These are phyloP conservation scores for Cydia splendana DNA, from an alignment of 1,140 invertebrate species.

Conservation along the genomic window DNA sequence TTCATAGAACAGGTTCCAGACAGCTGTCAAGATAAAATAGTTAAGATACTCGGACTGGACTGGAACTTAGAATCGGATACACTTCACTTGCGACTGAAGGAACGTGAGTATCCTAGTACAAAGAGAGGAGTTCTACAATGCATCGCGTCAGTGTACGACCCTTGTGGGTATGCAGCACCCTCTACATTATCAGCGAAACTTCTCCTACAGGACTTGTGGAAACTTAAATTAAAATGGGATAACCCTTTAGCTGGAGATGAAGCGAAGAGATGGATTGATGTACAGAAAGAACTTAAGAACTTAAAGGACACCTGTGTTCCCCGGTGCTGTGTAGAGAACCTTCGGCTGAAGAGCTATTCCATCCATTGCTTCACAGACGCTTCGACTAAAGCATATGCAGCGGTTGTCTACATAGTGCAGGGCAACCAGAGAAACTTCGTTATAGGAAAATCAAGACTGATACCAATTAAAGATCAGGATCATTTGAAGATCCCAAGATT, in stretches of 20 bases:
- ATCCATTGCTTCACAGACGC: constrained; percentile 27
- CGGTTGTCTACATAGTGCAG: neutral
- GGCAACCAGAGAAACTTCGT: neutral
- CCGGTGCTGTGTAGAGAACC: neutral
- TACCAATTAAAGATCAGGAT: neutral
- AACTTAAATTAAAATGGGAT: constrained; percentile 12
- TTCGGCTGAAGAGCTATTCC: neutral
- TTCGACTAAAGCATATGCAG: constrained; percentile 31
- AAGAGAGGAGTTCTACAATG: constrained; percentile 23
- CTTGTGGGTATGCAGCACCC: constrained; percentile 13
- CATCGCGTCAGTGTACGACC: constrained; percentile 33
- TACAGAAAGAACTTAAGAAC: neutral
- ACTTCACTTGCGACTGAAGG: neutral
- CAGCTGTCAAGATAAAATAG: too few relatives aligned
- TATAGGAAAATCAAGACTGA: constrained; percentile 16
- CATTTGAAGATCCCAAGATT: constrained; percentile 19
- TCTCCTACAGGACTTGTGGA: constrained; percentile 17
- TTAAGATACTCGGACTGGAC: constrained; percentile 12
- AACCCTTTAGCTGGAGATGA: neutral
- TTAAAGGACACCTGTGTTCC: constrained; percentile 9
- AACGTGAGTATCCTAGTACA: neutral
- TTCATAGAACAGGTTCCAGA: neutral
- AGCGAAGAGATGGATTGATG: neutral
- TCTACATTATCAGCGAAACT: constrained; percentile 14
- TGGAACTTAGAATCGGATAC: neutral